Evolutionary conservation across 2,113 vertebrate species (phyloP), one percentile per base, ranked within the genome.

Genomic region (Elachura formosa): DNA sequence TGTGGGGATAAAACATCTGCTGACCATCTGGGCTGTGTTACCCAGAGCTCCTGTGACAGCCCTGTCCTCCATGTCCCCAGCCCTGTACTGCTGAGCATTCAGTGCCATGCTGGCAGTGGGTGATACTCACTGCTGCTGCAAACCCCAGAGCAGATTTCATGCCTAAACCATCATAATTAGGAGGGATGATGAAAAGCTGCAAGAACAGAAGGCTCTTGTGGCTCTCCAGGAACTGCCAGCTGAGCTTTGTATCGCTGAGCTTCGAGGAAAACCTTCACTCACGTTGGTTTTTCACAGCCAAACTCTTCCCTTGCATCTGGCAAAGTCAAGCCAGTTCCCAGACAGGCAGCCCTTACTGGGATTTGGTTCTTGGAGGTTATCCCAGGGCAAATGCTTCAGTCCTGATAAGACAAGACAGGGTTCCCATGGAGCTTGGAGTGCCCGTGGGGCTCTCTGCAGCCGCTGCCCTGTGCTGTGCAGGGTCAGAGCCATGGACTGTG

Each of bases 181-280:
- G 71, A 71, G 75, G 88, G 82, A 67, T 9, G 71, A 74, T 16
- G 69, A 49, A 74, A 96, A 95, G 75, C 84, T 89, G 85, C 67
- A 46, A 0, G 52, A 88, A 80, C 93, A 95, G 91, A 93, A 93
- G 88, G 90, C 69, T 92, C 76, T 79, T 2, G 33, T 72, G 86
- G 5, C 93, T 94, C 94, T 95, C 81, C 81, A 90, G 89, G 83
- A 94, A 74, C 51, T 17, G 26, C 71, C 76, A 93, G 88, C 71
- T 85, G 92, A 94, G 81, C 71, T n/a, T 56, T 12, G 12, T 6
- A 13, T 62, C 13, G 11, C 22, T 48, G 0, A 3, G 22, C 72
- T 84, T 84, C 13, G 6, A 89, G 90, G 76, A 94, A 94, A 89
- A 46, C 45, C 71, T 62, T 82, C 4, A 1, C 48, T 67, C 41